Evolutionary conservation across 2,888 invertebrate species (phyloP).

Genomic region (Pachycephus smyrnensis): DNA sequence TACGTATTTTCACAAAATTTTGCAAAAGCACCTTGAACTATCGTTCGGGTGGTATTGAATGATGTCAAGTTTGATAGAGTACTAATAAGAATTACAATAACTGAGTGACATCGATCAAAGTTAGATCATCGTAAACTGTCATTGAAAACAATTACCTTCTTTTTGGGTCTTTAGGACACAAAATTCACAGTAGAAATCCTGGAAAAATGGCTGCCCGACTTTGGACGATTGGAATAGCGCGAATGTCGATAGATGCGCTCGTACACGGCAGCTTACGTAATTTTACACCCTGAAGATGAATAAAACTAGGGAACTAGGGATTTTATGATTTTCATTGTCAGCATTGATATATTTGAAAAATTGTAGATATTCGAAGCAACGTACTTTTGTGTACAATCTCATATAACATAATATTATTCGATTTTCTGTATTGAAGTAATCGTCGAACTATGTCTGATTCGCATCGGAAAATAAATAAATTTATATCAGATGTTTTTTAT

Average conservation of each 20-base stretch:
- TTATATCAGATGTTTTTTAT: constrained; percentile 69
- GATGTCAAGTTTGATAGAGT: not conserved
- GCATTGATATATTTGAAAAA: not conserved
- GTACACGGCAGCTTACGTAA: not conserved
- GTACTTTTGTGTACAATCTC: not conserved
- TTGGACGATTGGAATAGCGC: not conserved
- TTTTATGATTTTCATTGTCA: not conserved
- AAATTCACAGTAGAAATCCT: not conserved
- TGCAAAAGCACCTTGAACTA: not conserved
- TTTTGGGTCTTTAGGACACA: not conserved
- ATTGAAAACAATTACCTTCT: not conserved
- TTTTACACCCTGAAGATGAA: not conserved
- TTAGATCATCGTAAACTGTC: not conserved
- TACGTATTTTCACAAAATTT: not conserved
- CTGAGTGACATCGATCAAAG: not conserved
- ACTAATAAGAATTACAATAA: not conserved
- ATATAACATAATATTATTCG: not conserved
- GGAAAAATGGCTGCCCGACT: not conserved
- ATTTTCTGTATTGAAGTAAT: not conserved
- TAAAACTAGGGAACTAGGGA: not conserved
- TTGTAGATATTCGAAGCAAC: not conserved
- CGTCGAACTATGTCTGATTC: not conserved
- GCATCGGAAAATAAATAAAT: not conserved
- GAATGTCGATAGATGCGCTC: not conserved
- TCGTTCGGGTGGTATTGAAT: not conserved